These are phyloP conservation scores for Syngnathus typhle DNA, from an alignment of 2,113 vertebrate species.

Conservation along the genomic window DNA sequence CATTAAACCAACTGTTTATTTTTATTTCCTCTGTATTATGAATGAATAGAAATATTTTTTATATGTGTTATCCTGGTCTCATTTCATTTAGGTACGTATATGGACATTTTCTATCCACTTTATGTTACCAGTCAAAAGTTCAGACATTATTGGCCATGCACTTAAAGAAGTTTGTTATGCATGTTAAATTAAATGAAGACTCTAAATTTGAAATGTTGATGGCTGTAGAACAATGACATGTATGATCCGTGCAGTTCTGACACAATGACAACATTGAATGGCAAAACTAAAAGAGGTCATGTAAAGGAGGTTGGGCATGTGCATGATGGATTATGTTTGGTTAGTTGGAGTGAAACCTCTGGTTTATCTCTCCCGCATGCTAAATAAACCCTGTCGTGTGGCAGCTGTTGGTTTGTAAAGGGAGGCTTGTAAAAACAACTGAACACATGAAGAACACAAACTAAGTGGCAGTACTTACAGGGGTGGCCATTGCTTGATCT, in stretches of 20 bases:
- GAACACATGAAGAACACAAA: conserved; percentile 14
- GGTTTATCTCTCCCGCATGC: conserved; percentile 38
- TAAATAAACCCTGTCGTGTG: conserved; percentile 57
- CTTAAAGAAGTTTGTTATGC: no score
- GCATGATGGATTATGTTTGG: conserved; percentile 51
- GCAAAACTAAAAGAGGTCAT: background rate
- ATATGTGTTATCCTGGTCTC: no score
- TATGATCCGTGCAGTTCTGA: background rate
- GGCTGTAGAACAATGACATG: background rate
- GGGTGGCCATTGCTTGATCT: background rate
- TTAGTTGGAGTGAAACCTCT: conserved; percentile 40
- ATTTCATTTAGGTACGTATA: no score
- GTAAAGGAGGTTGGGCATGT: conserved; percentile 15
- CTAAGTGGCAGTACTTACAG: background rate
- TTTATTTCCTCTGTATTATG: no score
- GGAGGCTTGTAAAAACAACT: conserved; percentile 30
- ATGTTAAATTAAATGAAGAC: no score
- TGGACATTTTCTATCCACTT: no score
- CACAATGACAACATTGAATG: conserved; percentile 1
- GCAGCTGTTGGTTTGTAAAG: conserved; percentile 23
- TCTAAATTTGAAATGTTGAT: background rate
- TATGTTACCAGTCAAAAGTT: no score
- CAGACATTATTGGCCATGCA: no score
- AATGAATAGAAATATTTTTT: no score
- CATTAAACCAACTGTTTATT: no score